A percentile compares a stretch with the other conserved stretches of the same genome.
Evolutionary conservation across 2,797 vertebrate species (phyloP).

Genomic region (Avahi laniger): DNA sequence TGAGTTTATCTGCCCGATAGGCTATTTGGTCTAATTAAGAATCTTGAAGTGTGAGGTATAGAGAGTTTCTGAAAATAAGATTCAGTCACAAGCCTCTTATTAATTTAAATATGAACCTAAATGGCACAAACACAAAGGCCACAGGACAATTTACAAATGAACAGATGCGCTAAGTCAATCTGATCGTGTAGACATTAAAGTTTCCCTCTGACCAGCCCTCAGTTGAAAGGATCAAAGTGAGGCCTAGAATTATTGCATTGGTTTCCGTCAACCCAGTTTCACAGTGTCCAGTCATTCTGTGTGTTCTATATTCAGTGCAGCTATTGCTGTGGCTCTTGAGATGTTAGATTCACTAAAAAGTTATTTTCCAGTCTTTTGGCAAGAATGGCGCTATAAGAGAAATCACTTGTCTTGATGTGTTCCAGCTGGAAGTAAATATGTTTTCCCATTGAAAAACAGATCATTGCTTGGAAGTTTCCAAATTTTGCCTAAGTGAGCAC

Average conservation of each 20-base stretch:
- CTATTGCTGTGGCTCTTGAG: constrained; percentile 72
- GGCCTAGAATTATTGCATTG: constrained; percentile 52
- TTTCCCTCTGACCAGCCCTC: constrained; percentile 42
- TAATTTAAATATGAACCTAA: constrained; percentile 60
- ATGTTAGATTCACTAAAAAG: constrained; percentile 72
- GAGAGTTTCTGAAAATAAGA: constrained; percentile 61
- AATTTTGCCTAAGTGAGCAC: constrained; percentile 63
- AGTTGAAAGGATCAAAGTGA: constrained; percentile 68
- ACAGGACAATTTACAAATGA: constrained; percentile 44
- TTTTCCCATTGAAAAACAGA: constrained; percentile 69
- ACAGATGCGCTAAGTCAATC: not conserved
- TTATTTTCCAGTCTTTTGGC: constrained; percentile 80
- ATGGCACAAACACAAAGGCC: constrained; percentile 26
- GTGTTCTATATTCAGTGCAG: constrained; percentile 63
- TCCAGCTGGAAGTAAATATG: constrained; percentile 77
- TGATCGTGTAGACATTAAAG: not conserved
- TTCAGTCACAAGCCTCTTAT: constrained; percentile 35
- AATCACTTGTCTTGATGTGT: constrained; percentile 73
- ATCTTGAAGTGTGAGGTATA: constrained; percentile 50
- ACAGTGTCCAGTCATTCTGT: constrained; percentile 59
- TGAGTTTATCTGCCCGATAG: constrained; percentile 41
- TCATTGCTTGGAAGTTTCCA: constrained; percentile 67
- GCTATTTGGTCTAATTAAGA: constrained; percentile 59
- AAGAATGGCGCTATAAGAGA: constrained; percentile 71
- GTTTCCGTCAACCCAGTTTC: constrained; percentile 71